Base-by-base conservation (phyloP, 2,113 vertebrate species). In the Thamnaconus septentrionalis region DNA sequence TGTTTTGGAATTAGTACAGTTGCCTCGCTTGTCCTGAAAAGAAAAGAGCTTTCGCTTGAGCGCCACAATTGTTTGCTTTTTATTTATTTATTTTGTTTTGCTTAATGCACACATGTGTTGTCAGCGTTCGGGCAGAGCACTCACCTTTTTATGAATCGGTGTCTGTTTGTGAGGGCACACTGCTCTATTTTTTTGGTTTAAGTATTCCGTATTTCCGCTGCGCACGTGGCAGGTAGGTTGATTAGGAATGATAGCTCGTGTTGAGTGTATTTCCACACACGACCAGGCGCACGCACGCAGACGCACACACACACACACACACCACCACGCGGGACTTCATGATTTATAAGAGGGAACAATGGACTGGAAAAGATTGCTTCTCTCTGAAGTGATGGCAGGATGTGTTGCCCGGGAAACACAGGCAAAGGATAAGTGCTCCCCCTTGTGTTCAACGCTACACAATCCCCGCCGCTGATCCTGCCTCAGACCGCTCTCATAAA, bases 381-480 rank as follows among this genome's bases (percentile, higher is more conserved):
- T 50, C 62, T 72, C 64, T 84, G 69, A 74, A 86, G 71, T 68
- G 53, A 73, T 6, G 46, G 54, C 63, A 71, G 71, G 39, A 53
- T 73, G 66, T 56, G 47, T 8, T 4, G 60, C 53, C 53, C 48
- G 41, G 65, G 55, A 66, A 64, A 87, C 70, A 56, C 81, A 82
- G 84, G 52, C 76, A 87, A 89, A 92, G 92, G 74, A 87, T 91
- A 90, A 91, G 90, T 91, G 90, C 90, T 85, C 91, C 92, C 89
- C 91, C 92, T 88, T 90, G 90, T 93, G 92, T 83, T 88, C 59
- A 78, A 50, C 45, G 40, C 58, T 31, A 9, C 12, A 64, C 9
- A 66, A 31, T 42, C 64, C 18, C 56, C 56, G 18, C 62, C 41
- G 73, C 41, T 11, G 11, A 43, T 46, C 46, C 45, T 54, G 9